A percentile compares a stretch with the other conserved stretches of the same genome.
Conservation (phyloP, 1,140 invertebrate genomes). For the Scaptodrosophila lebanonensis region DNA sequence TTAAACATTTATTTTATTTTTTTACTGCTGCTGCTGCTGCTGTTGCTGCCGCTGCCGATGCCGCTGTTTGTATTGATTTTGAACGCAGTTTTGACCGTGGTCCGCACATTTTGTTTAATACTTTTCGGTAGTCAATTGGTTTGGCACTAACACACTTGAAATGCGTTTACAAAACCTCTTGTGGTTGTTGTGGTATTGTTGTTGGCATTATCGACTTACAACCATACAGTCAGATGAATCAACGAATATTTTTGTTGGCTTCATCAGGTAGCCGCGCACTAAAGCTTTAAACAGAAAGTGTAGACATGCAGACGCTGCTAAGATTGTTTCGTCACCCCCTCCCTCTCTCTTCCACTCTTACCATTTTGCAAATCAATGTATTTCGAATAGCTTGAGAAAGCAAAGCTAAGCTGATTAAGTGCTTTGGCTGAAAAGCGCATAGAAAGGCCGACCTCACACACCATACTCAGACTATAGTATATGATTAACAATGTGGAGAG, state of each 20-base stretch:
- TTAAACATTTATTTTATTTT: conserved; percentile 51
- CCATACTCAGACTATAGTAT: too few relatives aligned
- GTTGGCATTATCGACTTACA: not conserved
- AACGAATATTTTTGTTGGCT: conserved; percentile 54
- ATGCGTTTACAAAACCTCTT: conserved; percentile 50
- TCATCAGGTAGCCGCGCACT: conserved; percentile 29
- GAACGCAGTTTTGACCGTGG: conserved; percentile 36
- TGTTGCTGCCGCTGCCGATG: not conserved
- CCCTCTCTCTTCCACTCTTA: not conserved
- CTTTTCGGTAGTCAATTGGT: conserved; percentile 67
- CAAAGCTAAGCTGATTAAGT: too few relatives aligned
- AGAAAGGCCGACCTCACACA: too few relatives aligned
- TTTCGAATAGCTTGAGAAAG: too few relatives aligned
- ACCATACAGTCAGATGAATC: conserved; percentile 19
- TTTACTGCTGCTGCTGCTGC: conserved; percentile 1
- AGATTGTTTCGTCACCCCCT: not conserved
- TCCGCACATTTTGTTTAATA: conserved; percentile 65
- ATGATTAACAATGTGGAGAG: too few relatives aligned
- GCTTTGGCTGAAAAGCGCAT: too few relatives aligned
- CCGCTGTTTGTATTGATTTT: conserved; percentile 65
- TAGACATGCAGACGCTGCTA: conserved; percentile 51
- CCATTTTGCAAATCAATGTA: too few relatives aligned
- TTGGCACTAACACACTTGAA: conserved; percentile 16
- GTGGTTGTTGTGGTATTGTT: conserved; percentile 4
- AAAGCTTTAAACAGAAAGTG: conserved; percentile 39